Conservation (phyloP, 2,888 invertebrate species). For the Heliothis peltigera region DNA sequence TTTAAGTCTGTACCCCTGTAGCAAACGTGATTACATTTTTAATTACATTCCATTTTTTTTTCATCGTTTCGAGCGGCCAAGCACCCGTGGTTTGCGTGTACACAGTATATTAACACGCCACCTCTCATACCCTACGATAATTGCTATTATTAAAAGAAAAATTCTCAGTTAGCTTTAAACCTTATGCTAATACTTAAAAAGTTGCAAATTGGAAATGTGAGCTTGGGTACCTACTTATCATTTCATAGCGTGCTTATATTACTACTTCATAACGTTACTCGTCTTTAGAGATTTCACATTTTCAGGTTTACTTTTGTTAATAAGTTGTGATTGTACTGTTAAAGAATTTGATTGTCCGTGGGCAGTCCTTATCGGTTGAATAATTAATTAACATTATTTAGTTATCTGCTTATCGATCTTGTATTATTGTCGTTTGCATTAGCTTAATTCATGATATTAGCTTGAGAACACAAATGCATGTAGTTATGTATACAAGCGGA, state of each 20-base stretch:
- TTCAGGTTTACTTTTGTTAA: slow-evolving; percentile 25
- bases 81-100: slow-evolving; percentile 70
- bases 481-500: no score
- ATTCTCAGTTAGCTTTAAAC: slow-evolving; percentile 54
- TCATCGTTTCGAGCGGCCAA: slow-evolving; percentile 52
- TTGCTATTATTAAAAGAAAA: slow-evolving; percentile 70
- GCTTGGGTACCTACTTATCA: slow-evolving; percentile 50
- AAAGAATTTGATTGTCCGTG: no score
- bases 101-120: slow-evolving; percentile 72
- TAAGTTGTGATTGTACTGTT: no score
- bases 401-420: no score
- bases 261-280: slow-evolving; percentile 58
- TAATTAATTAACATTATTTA: no score
- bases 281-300: slow-evolving; percentile 58
- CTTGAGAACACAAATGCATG: background rate
- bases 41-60: slow-evolving; percentile 69
- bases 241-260: slow-evolving; percentile 57
- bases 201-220: slow-evolving; percentile 41
- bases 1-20: slow-evolving; percentile 64
- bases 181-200: slow-evolving; percentile 47
- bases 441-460: slow-evolving; percentile 33
- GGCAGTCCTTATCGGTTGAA: no score
- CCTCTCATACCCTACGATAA: slow-evolving; percentile 71
- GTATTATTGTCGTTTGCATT: slow-evolving; percentile 33
- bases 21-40: slow-evolving; percentile 72